A percentile compares a stretch with the other conserved stretches of the same genome.
Conservation (phyloP, 2,797 vertebrate species). For the Hephaestus fuliginosus region DNA sequence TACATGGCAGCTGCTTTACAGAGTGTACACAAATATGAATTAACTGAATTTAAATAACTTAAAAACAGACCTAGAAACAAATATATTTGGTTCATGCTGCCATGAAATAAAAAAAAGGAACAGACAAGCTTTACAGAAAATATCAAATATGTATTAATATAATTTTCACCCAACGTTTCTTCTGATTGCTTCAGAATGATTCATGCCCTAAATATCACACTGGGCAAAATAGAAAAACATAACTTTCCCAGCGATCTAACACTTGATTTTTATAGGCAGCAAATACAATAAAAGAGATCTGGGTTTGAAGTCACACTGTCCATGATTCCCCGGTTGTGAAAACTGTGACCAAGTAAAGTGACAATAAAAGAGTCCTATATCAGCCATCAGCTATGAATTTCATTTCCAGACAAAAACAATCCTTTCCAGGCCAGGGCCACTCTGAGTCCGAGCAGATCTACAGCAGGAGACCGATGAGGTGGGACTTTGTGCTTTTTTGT, state of each 20-base stretch:
- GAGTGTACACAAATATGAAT: neutral
- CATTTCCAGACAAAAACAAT: neutral
- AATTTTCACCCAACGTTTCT: neutral
- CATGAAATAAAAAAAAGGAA: neutral
- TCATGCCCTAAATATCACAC: neutral
- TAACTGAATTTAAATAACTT: too few species aligned
- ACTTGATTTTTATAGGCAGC: neutral
- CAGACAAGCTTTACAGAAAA: neutral
- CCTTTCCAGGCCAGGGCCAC: neutral
- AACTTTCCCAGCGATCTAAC: neutral
- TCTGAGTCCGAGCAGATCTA: constrained; percentile 23
- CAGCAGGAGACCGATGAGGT: constrained; percentile 44
- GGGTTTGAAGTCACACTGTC: neutral
- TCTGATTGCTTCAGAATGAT: neutral
- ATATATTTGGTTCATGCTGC: neutral
- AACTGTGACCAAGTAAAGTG: neutral
- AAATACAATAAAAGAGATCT: neutral
- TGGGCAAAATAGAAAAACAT: neutral
- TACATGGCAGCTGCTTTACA: neutral
- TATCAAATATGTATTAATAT: neutral
- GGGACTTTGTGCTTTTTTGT: constrained; percentile 61
- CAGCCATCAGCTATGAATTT: neutral
- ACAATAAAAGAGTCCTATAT: neutral
- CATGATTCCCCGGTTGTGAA: neutral
- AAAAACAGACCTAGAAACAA: neutral